phyloP scores from a whole-genome alignment of 2,888 invertebrate genomes.

The Synergus umbraculus region DNA sequence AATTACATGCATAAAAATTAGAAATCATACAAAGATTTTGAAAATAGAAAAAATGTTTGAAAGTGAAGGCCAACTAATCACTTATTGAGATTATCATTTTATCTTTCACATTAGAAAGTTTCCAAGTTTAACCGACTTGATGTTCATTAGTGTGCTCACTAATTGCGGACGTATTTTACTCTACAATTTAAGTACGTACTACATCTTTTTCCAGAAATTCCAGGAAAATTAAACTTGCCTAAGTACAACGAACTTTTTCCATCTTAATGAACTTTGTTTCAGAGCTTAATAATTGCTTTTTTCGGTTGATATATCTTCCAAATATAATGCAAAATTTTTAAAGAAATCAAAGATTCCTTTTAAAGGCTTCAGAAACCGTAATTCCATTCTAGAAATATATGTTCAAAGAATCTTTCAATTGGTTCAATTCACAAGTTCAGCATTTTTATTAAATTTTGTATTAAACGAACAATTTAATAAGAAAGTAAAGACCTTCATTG shows the following conservation, averaged over 20 bases:
- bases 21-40: not conserved
- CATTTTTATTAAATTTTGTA: too few species aligned
- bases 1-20: too few species aligned
- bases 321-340: not conserved
- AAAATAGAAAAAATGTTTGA: not conserved
- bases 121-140: not conserved
- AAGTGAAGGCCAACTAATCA: too few species aligned
- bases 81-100: not conserved
- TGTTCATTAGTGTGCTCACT: conserved; percentile 1
- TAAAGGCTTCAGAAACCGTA: too few species aligned
- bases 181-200: too few species aligned
- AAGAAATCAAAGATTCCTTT: too few species aligned
- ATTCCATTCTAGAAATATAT: too few species aligned
- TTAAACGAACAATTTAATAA: too few species aligned
- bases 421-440: too few species aligned
- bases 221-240: not conserved
- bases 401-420: too few species aligned
- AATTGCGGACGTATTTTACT: not conserved
- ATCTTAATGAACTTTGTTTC: not conserved
- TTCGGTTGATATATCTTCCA: not conserved
- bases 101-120: not conserved
- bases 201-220: not conserved
- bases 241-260: conserved; percentile 1
- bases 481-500: too few species aligned
- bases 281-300: not conserved